These are phyloP conservation scores for Bergia sp. DNA, from an alignment of 92 coral and sea anemone genomes.

Conservation along the genomic window DNA sequence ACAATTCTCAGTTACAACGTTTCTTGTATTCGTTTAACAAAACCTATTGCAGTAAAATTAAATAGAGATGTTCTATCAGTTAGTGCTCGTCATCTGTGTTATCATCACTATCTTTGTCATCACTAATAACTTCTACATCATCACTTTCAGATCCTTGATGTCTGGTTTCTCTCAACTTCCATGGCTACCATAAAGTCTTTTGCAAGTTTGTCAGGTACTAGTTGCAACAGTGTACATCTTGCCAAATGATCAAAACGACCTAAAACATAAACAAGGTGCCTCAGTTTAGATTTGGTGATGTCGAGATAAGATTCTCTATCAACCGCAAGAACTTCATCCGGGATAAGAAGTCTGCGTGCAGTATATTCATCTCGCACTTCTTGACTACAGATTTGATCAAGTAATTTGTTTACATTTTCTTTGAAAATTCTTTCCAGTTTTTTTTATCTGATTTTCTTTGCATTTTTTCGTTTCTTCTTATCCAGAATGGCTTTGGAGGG, in stretches of 20 bases:
- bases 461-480: slow-evolving; percentile 50
- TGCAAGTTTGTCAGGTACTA: slow-evolving; percentile 49
- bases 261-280: slow-evolving; percentile 57
- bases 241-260: slow-evolving; percentile 44
- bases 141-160: slow-evolving; percentile 9
- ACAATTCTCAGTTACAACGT: neutral
- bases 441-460: slow-evolving; percentile 54
- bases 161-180: slow-evolving; percentile 35
- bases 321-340: slow-evolving; percentile 55
- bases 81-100: slow-evolving; percentile 22
- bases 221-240: slow-evolving; percentile 50
- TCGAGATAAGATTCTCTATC: slow-evolving; percentile 57
- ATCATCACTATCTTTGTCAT: slow-evolving; percentile 26
- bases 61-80: slow-evolving; percentile 17
- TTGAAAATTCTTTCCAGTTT: slow-evolving; percentile 46
- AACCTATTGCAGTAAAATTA: neutral
- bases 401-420: slow-evolving; percentile 50
- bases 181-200: slow-evolving; percentile 37
- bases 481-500: slow-evolving; percentile 26
- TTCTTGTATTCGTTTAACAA: slow-evolving; percentile 1
- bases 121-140: neutral
- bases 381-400: slow-evolving; percentile 53
- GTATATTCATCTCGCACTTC: slow-evolving; percentile 50
- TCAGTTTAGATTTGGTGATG: slow-evolving; percentile 59
- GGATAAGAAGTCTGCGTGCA: slow-evolving; percentile 50